Evolutionary conservation across 2,888 invertebrate species (phyloP), one percentile per base, ranked within the genome.

Genomic region (Polyploca ridens): DNA sequence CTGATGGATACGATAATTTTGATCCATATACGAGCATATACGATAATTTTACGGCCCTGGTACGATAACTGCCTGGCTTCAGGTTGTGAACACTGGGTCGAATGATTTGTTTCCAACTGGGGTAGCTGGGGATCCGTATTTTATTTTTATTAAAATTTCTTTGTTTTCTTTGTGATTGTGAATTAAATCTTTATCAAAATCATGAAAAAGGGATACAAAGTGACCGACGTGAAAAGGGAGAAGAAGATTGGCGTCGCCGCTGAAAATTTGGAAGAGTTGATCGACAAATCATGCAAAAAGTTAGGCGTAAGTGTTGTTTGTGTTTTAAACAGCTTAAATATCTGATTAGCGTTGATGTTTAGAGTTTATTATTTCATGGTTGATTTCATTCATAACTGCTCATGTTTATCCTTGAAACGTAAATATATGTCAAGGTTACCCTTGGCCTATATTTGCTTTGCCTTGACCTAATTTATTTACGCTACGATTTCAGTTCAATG

Each of bases 241-340:
- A 95, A 96, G 73, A 95, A 96, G 87, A 95, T 97, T 72, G 97
- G 97, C 16, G 94, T 97, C 58, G 97, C 96, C 27, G 96, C 96
- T 60, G 95, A 95, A 79, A 95, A 92, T 79, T 89, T 96, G 27
- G 89, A 94, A 62, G 96, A 97, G 81, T 87, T 97, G 64, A 95
- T 96, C 72, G 93, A 93, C 73, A 97, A 96, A 92, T 96, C 96
- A 46, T 95, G 96, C 76, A 93, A 90, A 76, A 97, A 97, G 88
- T 91, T 96, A 70, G 93, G 94, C 74, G 96, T 96, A 90, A 94
- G 93, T 90, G 10, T 11, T 41, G 19, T 19, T 27, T 41, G 13
- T 8, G 13, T 16, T 16, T 3, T 38, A 60, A 19, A 38, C n/a
- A 58, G 62, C 10, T n/a, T 8, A 41, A 46, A 65, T 69, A 62